Evolutionary conservation across 2,797 vertebrate species (phyloP).

Genomic region (Lepidocolaptes lacrymiger): DNA sequence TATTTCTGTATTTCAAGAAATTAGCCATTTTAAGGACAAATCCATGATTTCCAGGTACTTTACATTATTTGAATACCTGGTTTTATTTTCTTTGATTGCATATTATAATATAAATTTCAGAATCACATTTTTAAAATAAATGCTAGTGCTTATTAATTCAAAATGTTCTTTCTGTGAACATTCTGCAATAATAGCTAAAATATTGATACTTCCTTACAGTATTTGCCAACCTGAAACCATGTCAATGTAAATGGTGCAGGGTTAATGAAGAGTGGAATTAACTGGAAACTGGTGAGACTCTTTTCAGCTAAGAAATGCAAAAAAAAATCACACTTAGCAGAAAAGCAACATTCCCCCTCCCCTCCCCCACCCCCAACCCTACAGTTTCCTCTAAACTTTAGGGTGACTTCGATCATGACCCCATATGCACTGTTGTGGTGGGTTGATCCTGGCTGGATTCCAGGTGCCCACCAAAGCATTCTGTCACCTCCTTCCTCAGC

Average conservation of each 20-base stretch:
- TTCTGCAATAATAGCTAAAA: not conserved
- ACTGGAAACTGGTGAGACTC: not conserved
- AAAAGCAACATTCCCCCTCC: not conserved
- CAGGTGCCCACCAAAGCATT: not conserved
- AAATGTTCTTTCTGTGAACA: not conserved
- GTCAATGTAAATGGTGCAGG: not conserved
- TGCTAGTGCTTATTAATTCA: not conserved
- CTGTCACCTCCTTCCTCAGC: not conserved
- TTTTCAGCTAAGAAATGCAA: not conserved
- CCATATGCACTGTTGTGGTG: not conserved
- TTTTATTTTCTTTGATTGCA: not conserved
- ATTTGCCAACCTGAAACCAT: not conserved
- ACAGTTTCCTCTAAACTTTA: not conserved
- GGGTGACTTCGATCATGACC: not conserved
- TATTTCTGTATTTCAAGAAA: not conserved
- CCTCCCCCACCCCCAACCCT: not conserved
- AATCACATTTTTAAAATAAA: not conserved
- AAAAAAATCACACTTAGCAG: not conserved
- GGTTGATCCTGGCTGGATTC: not conserved
- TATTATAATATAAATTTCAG: not conserved
- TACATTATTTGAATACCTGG: not conserved
- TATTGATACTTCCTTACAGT: not conserved
- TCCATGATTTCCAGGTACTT: not conserved
- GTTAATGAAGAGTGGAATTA: constrained; percentile 48
- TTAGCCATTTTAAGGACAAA: not conserved